Percentiles rank a stretch among this genome's conserved stretches.
Conservation (phyloP, 2,797 vertebrate genomes). For the Clarias fuscus region DNA sequence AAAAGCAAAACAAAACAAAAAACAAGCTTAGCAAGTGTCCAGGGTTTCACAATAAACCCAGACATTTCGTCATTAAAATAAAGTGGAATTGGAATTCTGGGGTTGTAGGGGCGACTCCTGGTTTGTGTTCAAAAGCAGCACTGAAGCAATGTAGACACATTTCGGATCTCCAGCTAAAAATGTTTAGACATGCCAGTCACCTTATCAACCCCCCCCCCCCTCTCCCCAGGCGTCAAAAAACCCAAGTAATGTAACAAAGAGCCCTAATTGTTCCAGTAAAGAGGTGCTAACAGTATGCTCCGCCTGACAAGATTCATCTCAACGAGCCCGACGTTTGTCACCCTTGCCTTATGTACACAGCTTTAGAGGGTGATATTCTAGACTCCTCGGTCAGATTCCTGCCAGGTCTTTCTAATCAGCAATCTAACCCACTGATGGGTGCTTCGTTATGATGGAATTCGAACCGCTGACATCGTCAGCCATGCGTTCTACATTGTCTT, state of each 20-base stretch:
- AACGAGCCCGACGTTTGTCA: slow-evolving; percentile 23
- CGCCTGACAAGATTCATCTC: slow-evolving; percentile 22
- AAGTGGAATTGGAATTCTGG: too few relatives aligned
- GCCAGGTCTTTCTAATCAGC: slow-evolving; percentile 22
- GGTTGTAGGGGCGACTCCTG: not conserved
- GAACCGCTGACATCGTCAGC: slow-evolving; percentile 43
- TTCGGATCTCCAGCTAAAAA: not conserved
- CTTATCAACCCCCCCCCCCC: slow-evolving; percentile 5
- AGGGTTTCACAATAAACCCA: not conserved
- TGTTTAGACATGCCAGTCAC: not conserved
- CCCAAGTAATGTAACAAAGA: slow-evolving; percentile 38
- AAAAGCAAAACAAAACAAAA: not conserved
- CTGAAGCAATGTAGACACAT: not conserved
- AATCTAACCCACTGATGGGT: slow-evolving; percentile 30
- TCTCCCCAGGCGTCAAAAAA: slow-evolving; percentile 9
- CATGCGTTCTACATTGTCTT: slow-evolving; percentile 43
- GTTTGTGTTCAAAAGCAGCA: not conserved
- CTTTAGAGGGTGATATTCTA: slow-evolving; percentile 24
- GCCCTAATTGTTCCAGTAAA: slow-evolving; percentile 31
- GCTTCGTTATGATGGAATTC: slow-evolving; percentile 36
- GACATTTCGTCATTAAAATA: not conserved
- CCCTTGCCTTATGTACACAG: slow-evolving; percentile 24
- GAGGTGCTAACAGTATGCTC: slow-evolving; percentile 30
- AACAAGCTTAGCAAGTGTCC: not conserved
- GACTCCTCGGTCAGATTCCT: slow-evolving; percentile 29